phyloP scores from a whole-genome alignment of 2,888 invertebrate species.

The Polia nebulosa region DNA sequence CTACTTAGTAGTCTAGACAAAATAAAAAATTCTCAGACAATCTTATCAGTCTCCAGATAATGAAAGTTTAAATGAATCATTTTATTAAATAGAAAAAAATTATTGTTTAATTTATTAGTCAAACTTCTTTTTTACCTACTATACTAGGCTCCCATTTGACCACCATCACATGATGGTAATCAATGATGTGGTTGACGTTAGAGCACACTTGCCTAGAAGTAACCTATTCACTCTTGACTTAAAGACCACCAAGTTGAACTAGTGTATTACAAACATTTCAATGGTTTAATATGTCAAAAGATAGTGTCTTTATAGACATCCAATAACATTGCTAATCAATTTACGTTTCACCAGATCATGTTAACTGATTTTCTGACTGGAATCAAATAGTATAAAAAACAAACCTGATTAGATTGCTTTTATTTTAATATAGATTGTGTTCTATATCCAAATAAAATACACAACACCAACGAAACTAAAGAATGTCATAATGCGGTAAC shows the following conservation, averaged over 20 bases:
- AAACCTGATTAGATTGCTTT: neutral
- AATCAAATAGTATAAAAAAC: neutral
- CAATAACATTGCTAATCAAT: neutral
- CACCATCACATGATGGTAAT: no score
- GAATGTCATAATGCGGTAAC: neutral
- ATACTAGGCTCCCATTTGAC: no score
- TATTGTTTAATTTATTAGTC: no score
- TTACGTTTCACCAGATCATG: neutral
- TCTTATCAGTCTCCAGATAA: constrained; percentile 48
- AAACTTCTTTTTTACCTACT: no score
- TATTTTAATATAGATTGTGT: neutral
- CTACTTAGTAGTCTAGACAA: constrained; percentile 20
- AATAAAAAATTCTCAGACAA: constrained; percentile 42
- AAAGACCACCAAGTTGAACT: no score
- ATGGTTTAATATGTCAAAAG: neutral
- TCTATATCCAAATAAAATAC: neutral
- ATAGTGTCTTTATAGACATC: neutral
- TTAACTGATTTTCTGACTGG: neutral
- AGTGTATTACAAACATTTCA: neutral
- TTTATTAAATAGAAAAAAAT: neutral
- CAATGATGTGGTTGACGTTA: no score
- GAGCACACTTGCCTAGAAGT: no score
- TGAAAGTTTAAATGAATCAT: neutral
- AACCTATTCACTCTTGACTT: no score
- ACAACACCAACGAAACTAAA: neutral